A percentile compares a stretch with the other conserved stretches of the same genome.
Evolutionary conservation across 2,888 invertebrate species (phyloP).

Genomic region (Frankliniella fusca): DNA sequence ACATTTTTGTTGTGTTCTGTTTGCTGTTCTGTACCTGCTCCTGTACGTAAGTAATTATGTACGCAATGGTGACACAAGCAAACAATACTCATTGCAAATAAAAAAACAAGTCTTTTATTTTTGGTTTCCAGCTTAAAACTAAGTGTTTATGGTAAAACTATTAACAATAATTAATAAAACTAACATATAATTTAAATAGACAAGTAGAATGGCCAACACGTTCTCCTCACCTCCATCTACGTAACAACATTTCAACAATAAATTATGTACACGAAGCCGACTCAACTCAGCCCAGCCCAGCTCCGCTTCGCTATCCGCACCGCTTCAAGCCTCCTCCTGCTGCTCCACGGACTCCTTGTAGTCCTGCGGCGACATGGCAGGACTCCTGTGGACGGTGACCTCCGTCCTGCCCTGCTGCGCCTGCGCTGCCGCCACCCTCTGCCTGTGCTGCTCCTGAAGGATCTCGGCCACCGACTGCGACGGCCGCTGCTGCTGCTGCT

Average conservation of each 20-base stretch:
- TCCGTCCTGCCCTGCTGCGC: background rate
- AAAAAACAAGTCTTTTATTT: constrained; percentile 25
- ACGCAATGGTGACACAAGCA: background rate
- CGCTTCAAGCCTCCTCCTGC: background rate
- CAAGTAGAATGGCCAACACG: background rate
- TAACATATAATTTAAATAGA: constrained; percentile 2
- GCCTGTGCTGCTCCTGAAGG: constrained; percentile 15
- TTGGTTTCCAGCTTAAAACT: constrained; percentile 24
- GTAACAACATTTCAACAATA: background rate
- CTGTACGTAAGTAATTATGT: background rate
- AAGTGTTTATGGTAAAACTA: background rate
- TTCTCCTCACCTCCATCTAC: background rate
- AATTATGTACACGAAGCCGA: background rate
- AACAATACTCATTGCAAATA: background rate
- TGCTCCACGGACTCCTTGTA: constrained; percentile 22
- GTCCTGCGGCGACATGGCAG: constrained; percentile 18
- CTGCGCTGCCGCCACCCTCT: background rate
- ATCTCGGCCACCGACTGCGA: background rate
- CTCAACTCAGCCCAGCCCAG: background rate
- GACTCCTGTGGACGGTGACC: constrained; percentile 6
- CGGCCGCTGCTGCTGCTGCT: constrained; percentile 27
- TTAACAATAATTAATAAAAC: background rate
- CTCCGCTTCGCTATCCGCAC: background rate
- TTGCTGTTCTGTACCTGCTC: background rate
- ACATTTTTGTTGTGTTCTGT: background rate